Evolutionary conservation across 2,888 invertebrate genomes (phyloP).

Genomic region (Ypsolopha scabrella): DNA sequence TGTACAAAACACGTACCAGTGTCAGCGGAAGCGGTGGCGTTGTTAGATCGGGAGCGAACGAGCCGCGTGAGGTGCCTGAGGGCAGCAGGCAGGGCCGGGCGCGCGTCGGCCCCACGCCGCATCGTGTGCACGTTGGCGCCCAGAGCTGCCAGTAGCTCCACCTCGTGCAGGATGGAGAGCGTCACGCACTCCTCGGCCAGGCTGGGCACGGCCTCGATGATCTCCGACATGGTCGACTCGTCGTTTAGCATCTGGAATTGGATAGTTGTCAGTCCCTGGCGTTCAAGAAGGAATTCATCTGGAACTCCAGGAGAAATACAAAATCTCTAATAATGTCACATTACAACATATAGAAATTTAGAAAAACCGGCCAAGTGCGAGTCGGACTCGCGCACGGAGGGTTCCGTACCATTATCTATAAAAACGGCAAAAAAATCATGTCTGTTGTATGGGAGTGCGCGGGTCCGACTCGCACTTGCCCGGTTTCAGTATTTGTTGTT

Average conservation of each 20-base stretch:
- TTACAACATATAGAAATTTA: no score
- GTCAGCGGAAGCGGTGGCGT: slow-evolving; percentile 26
- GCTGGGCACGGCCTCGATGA: slow-evolving; percentile 78
- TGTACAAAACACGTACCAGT: slow-evolving; percentile 26
- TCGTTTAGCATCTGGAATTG: slow-evolving; percentile 50
- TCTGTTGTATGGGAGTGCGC: no score
- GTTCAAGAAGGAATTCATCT: no score
- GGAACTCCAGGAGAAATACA: no score
- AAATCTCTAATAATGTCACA: no score
- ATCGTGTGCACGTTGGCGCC: slow-evolving; percentile 75
- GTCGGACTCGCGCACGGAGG: no score
- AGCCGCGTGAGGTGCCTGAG: slow-evolving; percentile 73
- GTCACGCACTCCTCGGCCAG: slow-evolving; percentile 79
- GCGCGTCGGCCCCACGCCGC: slow-evolving; percentile 74
- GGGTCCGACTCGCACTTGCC: no score
- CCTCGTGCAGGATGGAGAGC: slow-evolving; percentile 81
- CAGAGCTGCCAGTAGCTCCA: slow-evolving; percentile 79
- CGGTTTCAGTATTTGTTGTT: no score
- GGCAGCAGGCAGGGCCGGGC: slow-evolving; percentile 79
- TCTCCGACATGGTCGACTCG: slow-evolving; percentile 71
- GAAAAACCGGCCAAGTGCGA: no score
- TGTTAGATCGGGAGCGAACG: slow-evolving; percentile 55
- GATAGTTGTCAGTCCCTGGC: no score
- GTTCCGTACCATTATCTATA: no score
- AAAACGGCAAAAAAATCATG: no score